Conservation (phyloP, 1,140 invertebrate genomes). For the Holcopasites calliopsidis region DNA sequence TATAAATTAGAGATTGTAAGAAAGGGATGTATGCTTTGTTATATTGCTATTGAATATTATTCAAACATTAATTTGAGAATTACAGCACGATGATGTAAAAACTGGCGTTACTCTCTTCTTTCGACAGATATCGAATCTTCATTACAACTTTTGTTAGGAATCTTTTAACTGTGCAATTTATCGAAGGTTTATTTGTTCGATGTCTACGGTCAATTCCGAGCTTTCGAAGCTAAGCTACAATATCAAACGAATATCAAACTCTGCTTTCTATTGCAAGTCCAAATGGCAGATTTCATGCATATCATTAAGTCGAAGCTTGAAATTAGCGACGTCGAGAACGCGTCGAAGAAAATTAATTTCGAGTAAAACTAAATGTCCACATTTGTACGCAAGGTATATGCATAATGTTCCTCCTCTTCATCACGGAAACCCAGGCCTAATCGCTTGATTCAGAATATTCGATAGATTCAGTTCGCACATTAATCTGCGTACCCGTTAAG, state of each 20-base stretch:
- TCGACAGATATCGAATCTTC: too few relatives aligned
- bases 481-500: constrained; percentile 1
- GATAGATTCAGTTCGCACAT: background rate
- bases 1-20: constrained; percentile 14
- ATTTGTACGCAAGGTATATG: constrained; percentile 5
- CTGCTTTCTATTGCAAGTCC: background rate
- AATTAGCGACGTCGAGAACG: background rate
- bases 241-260: background rate
- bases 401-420: constrained; percentile 44
- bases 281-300: background rate
- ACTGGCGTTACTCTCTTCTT: constrained; percentile 3
- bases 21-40: constrained; percentile 12
- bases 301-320: background rate
- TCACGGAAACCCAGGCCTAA: constrained; percentile 20
- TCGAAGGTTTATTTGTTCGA: too few relatives aligned
- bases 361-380: constrained; percentile 16
- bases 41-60: constrained; percentile 2
- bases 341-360: constrained; percentile 6
- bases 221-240: too few relatives aligned
- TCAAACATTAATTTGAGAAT: background rate
- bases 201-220: too few relatives aligned
- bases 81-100: background rate
- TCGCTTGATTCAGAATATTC: background rate
- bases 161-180: too few relatives aligned
- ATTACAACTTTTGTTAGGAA: too few relatives aligned